These are phyloP conservation scores for Emys orbicularis DNA, from an alignment of 2,797 vertebrate genomes.

Conservation along the genomic window DNA sequence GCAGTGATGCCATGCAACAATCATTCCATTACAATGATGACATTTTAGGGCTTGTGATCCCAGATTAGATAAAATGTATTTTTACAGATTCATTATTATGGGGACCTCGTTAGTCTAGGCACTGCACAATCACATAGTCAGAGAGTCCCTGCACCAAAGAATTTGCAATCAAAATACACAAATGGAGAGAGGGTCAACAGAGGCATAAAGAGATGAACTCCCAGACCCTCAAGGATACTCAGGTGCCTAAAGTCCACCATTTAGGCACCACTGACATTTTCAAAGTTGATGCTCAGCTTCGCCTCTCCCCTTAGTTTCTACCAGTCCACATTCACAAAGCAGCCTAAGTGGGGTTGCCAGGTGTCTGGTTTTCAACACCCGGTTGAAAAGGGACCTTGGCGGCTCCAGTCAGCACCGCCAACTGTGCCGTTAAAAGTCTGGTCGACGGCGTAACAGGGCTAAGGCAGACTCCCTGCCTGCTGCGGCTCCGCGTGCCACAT, in stretches of 20 bases:
- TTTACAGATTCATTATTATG: not conserved
- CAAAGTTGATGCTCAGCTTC: not conserved
- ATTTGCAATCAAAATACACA: not conserved
- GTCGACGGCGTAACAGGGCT: no score
- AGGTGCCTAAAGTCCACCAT: not conserved
- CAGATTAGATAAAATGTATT: conserved; percentile 24
- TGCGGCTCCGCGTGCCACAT: no score
- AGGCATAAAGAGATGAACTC: not conserved
- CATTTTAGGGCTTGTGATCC: conserved; percentile 54
- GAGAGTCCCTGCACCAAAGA: not conserved
- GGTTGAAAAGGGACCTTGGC: no score
- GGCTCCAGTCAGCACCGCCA: no score
- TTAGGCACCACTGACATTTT: not conserved
- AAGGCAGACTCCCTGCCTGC: no score
- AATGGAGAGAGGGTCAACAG: not conserved
- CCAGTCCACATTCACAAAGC: not conserved
- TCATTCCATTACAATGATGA: conserved; percentile 12
- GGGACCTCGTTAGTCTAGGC: not conserved
- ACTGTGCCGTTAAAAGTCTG: no score
- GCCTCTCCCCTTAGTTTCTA: not conserved
- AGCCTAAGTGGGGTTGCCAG: no score
- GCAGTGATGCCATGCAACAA: conserved; percentile 45
- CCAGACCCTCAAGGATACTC: not conserved
- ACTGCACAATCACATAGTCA: not conserved
- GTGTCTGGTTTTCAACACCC: no score